Evolutionary conservation across 1,140 invertebrate genomes (phyloP), one percentile per base, ranked within the genome.

Genomic region (Pemphigus obesinymphae): DNA sequence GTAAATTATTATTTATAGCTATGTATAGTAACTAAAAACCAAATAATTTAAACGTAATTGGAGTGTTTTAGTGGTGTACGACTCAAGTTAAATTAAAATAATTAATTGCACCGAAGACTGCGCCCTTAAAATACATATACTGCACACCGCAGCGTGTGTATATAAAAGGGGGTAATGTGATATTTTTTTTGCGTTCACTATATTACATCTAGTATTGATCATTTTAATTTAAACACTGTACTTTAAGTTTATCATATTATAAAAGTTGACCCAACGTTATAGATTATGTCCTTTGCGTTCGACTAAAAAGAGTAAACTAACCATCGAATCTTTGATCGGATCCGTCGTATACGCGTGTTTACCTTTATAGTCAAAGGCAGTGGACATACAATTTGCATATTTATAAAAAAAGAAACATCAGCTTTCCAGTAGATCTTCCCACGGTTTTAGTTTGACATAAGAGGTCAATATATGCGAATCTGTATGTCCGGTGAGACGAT

Each of bases 11-110:
- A n/a, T n/a, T n/a, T n/a, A n/a, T n/a, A n/a, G n/a, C n/a, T 11
- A 17, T 34, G 10, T 4, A 4, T 7, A 70, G 26, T 26, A 15
- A 45, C 13, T 29, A 70, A 70, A n/a, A 45, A 70, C 23, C 23
- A 26, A 70, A 70, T 70, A 70, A 70, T 70, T 43, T 45, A 40
- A 55, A 55, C 53, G 75, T 78, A 78, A 78, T 40, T 29, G 29
- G 53, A 78, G 75, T 10, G 26, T 55, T 78, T 78, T 40, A 55
- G 20, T 15, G 34, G 50, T 43, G 3, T 5, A 23, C n/a, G 17
- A 40, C 31, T 61, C 15, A 53, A 58, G 53, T 40, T 4, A n/a
- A 78, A 58, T 78, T 78, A 78, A 78, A 58, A 78, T 78, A 78
- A 78, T 78, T 58, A 58, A 78, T 78, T 40, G 45, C 48, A 20